Conservation (phyloP, 92 coral and sea anemone genomes). For the Pocillopora grandis region DNA sequence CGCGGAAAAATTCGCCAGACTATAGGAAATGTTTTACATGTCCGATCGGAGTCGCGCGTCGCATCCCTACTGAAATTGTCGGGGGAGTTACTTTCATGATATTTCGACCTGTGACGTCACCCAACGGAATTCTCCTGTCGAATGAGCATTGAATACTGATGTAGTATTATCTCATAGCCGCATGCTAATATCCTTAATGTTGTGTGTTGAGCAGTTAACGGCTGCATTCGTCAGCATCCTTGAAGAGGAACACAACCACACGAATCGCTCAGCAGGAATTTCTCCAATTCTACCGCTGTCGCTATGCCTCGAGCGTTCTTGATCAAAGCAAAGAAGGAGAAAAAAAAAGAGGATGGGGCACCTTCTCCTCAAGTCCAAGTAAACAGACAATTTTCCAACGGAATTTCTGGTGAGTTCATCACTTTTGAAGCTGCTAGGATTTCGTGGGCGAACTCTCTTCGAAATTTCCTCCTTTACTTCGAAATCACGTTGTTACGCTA, state of each 20-base stretch:
- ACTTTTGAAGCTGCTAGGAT: constrained; percentile 27
- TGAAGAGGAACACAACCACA: constrained; percentile 36
- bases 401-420: constrained; percentile 47
- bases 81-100: constrained; percentile 73
- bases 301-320: constrained; percentile 88
- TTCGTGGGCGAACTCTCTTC: constrained; percentile 10
- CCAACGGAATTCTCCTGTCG: constrained; percentile 84
- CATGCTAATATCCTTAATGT: constrained; percentile 50
- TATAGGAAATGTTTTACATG: constrained; percentile 19
- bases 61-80: constrained; percentile 26
- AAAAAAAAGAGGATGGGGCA: constrained; percentile 43
- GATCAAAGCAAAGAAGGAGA: constrained; percentile 72
- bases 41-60: background rate
- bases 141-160: constrained; percentile 67
- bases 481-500: background rate
- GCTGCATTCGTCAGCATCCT: constrained; percentile 62
- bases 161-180: constrained; percentile 34
- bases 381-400: constrained; percentile 20
- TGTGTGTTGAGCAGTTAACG: constrained; percentile 43
- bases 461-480: constrained; percentile 33
- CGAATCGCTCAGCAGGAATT: constrained; percentile 38
- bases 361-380: background rate
- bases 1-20: background rate
- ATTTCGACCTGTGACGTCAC: constrained; percentile 74
- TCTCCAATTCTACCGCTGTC: constrained; percentile 47